phyloP scores from a whole-genome alignment of 2,113 vertebrate genomes.

The Cervus canadensis region DNA sequence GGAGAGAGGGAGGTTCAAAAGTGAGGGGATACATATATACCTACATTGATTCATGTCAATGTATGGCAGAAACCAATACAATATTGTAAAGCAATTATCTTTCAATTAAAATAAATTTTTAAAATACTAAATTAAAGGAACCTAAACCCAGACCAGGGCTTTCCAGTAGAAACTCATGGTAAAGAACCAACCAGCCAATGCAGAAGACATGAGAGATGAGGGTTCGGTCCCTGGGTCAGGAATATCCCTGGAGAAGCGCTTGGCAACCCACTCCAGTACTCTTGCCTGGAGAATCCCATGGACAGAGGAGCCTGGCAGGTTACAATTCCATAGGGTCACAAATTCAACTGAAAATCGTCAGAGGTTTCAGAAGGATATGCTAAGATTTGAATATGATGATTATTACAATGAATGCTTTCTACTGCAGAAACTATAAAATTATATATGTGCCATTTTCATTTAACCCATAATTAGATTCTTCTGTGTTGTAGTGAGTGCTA shows the following conservation, averaged over 20 bases:
- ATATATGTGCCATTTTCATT: neutral
- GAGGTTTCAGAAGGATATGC: neutral
- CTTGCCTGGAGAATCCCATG: neutral
- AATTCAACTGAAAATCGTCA: neutral
- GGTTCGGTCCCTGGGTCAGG: neutral
- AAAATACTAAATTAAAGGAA: neutral
- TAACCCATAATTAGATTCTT: neutral
- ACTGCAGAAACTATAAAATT: neutral
- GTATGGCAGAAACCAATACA: neutral
- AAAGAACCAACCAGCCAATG: neutral
- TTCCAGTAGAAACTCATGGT: neutral
- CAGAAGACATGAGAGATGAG: neutral
- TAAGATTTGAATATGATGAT: neutral
- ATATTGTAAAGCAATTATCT: neutral
- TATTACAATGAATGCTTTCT: neutral
- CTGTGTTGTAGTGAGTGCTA: neutral
- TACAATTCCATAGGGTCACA: neutral
- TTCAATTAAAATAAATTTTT: neutral
- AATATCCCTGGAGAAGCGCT: neutral
- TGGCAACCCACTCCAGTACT: neutral
- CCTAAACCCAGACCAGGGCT: neutral
- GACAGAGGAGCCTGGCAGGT: neutral
- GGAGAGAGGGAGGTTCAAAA: neutral
- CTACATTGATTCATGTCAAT: neutral
- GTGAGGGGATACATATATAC: neutral